Base-by-base conservation (phyloP, 2,797 vertebrate genomes). In the Brachyalestes nurse region DNA sequence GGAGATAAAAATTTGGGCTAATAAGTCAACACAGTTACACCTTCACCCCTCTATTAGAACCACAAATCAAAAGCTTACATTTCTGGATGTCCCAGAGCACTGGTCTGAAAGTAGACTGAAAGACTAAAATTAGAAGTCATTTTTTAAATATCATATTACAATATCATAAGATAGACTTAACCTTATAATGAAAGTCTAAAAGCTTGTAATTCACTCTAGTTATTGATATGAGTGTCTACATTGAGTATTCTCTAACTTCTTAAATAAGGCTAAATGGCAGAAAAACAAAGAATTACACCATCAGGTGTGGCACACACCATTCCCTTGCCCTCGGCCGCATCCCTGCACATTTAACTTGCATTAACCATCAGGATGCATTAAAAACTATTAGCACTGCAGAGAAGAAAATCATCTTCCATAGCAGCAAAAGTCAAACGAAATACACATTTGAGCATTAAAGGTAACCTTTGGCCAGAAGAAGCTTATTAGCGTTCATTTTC, bases 1-100 rank as follows among this genome's bases (percentile, higher is more conserved):
- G 75, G 88, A 93, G 93, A 93, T 91, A 91, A 91, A 93, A 92
- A 91, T 88, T 88, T 89, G 90, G 91, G 91, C 87, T 85, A 64
- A 64, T 38, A n/a, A 38, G 17, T 6, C 62, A 34, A 34, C 14
- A 28, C 16, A 19, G 62, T 62, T 14, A 61, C 61, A 62, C 61
- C 25, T 14, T 34, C 61, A 62, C 25, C 17, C 16, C 23, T 62
- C 25, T 34, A 34, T 25, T 34, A 62, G 25, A 16, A 14, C 25
- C 25, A 62, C 23, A 34, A 25, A 2, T 14, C 9, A 62, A 62
- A 2, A 62, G 60, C 80, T 81, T 85, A 81, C 86, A 88, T 90
- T 89, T 86, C 91, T 19, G 92, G 91, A 91, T 90, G 2, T 61
- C 12, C 58, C 23, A 61, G 58, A 23, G 23, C 23, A 23, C 17